Evolutionary conservation across 1,140 invertebrate genomes (phyloP).

Genomic region (Drosophila simulans): DNA sequence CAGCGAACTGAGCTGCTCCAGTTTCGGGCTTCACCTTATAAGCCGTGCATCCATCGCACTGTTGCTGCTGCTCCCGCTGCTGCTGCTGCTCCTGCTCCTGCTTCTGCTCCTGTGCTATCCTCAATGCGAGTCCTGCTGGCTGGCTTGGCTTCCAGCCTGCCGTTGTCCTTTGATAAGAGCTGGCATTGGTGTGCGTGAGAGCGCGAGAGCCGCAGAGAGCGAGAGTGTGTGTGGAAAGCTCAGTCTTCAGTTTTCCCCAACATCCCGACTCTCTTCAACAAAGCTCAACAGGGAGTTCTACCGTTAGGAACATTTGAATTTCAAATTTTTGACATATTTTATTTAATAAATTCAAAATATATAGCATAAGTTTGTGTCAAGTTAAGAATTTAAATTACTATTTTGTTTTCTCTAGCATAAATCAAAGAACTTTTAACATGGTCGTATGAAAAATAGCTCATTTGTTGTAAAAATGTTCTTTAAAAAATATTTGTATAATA

Average conservation of each 20-base stretch:
- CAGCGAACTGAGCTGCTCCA: constrained; percentile 82
- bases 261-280: constrained; percentile 3
- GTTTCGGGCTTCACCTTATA: constrained; percentile 80
- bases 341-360: background rate
- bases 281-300: constrained; percentile 27
- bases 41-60: constrained; percentile 44
- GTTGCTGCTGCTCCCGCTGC: constrained; percentile 18
- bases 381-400: background rate
- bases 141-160: constrained; percentile 62
- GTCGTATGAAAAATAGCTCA: too few species aligned
- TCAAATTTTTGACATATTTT: constrained; percentile 4
- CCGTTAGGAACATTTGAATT: constrained; percentile 51
- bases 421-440: background rate
- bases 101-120: constrained; percentile 57
- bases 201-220: constrained; percentile 8
- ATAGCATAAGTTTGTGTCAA: background rate
- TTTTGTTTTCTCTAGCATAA: background rate
- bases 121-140: constrained; percentile 56
- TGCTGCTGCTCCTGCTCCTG: constrained; percentile 13
- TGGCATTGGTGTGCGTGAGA: constrained; percentile 30
- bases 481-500: background rate
- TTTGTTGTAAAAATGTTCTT: too few species aligned
- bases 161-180: constrained; percentile 69
- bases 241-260: constrained; percentile 6
- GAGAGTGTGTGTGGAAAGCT: constrained; percentile 16